Evolutionary conservation across 2,888 invertebrate genomes (phyloP).

Genomic region (Pyrrhia umbra): DNA sequence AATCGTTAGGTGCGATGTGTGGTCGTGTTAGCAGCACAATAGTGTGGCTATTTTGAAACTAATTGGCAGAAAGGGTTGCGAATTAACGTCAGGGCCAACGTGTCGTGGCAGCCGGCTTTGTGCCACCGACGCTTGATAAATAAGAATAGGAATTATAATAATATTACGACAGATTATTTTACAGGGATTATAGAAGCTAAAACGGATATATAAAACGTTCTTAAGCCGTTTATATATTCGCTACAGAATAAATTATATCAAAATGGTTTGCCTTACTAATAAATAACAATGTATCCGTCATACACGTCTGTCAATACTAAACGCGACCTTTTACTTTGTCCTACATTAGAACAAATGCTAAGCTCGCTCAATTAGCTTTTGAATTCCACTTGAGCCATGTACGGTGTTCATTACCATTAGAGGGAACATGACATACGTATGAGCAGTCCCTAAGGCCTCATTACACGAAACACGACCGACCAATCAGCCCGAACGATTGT

Average conservation of each 20-base stretch:
- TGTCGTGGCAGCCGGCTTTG: slow-evolving; percentile 80
- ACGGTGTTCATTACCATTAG: slow-evolving; percentile 72
- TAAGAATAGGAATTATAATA: slow-evolving; percentile 73
- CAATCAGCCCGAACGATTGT: slow-evolving; percentile 81
- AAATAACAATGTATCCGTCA: slow-evolving; percentile 52
- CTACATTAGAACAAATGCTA: slow-evolving; percentile 63
- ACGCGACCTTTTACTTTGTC: slow-evolving; percentile 59
- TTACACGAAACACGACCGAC: slow-evolving; percentile 80
- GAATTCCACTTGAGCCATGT: slow-evolving; percentile 69
- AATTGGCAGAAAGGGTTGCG: slow-evolving; percentile 90
- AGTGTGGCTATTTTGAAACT: slow-evolving; percentile 90
- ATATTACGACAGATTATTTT: slow-evolving; percentile 55
- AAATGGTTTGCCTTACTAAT: slow-evolving; percentile 38
- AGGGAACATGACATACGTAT: slow-evolving; percentile 73
- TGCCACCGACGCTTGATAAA: slow-evolving; percentile 77
- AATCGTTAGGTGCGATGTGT: slow-evolving; percentile 82
- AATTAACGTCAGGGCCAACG: slow-evolving; percentile 88
- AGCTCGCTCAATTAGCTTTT: slow-evolving; percentile 66
- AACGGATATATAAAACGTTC: slow-evolving; percentile 9
- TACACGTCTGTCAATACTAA: slow-evolving; percentile 51
- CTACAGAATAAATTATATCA: slow-evolving; percentile 30
- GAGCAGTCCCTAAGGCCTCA: slow-evolving; percentile 76
- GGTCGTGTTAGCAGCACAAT: slow-evolving; percentile 85
- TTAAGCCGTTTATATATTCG: slow-evolving; percentile 1
- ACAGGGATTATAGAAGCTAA: slow-evolving; percentile 44